A percentile compares a stretch with the other conserved stretches of the same genome.
These are phyloP conservation scores for Solenopsis fugax DNA, from an alignment of 1,140 invertebrate species.

Conservation along the genomic window DNA sequence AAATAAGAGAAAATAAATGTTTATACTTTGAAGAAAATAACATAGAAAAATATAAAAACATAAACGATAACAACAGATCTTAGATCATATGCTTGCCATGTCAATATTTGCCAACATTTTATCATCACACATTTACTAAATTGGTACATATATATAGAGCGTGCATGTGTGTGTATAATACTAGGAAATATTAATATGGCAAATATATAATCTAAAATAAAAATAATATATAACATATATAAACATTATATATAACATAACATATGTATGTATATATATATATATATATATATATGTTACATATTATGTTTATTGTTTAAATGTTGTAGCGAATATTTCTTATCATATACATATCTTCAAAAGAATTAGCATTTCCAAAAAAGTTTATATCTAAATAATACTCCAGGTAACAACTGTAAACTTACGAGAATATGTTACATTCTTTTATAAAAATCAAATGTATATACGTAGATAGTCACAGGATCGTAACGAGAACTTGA, in stretches of 20 bases:
- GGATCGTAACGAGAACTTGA: background rate
- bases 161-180: too few relatives aligned
- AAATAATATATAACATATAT: background rate
- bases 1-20: background rate
- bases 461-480: background rate
- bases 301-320: background rate
- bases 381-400: background rate
- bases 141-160: too few relatives aligned
- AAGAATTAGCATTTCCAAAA: background rate
- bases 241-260: background rate
- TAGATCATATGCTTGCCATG: background rate
- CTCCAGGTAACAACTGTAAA: background rate
- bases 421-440: background rate
- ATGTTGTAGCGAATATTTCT: background rate
- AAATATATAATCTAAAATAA: too few relatives aligned
- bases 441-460: conserved; percentile 1
- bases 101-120: background rate
- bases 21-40: background rate
- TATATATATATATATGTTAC: background rate
- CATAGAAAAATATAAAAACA: background rate
- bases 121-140: too few relatives aligned
- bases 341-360: background rate
- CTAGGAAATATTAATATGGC: too few relatives aligned
- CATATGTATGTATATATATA: too few relatives aligned
- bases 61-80: background rate